A percentile compares a stretch with the other conserved stretches of the same genome.
These are phyloP conservation scores for Rhinoptilus africanus DNA, from an alignment of 2,113 vertebrate species.

Conservation along the genomic window DNA sequence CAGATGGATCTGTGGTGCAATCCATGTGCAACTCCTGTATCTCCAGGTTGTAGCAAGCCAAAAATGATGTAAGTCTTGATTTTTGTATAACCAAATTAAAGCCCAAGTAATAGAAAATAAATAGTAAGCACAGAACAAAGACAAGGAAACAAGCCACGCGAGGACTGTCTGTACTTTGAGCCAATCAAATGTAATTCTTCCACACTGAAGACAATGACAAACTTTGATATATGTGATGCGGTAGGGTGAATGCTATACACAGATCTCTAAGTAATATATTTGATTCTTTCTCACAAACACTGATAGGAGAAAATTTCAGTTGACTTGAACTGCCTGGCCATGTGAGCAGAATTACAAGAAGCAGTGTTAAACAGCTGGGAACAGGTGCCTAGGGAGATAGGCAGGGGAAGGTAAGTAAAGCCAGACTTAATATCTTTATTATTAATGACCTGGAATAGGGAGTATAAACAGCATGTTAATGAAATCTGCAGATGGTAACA, in stretches of 20 bases:
- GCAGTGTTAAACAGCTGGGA: constrained; percentile 2
- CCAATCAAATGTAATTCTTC: neutral
- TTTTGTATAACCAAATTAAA: neutral
- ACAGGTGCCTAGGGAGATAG: constrained; percentile 38
- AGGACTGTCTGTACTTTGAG: neutral
- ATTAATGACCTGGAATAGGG: constrained; percentile 37
- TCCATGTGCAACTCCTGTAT: neutral
- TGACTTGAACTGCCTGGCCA: neutral
- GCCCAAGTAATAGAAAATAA: neutral
- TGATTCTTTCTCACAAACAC: neutral
- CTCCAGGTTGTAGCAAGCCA: neutral
- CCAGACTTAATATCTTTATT: constrained; percentile 31
- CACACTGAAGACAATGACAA: neutral
- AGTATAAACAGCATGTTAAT: constrained; percentile 35
- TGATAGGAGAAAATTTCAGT: neutral
- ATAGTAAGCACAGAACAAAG: neutral
- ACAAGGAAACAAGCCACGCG: neutral
- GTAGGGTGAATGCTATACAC: neutral
- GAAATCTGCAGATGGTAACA: constrained; percentile 56
- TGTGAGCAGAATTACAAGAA: neutral
- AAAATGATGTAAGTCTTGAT: neutral
- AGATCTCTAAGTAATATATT: neutral
- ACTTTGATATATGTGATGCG: neutral
- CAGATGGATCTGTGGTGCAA: neutral
- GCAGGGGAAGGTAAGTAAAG: neutral